These are phyloP conservation scores for Promerops cafer DNA, from an alignment of 2,113 vertebrate species.

Conservation along the genomic window DNA sequence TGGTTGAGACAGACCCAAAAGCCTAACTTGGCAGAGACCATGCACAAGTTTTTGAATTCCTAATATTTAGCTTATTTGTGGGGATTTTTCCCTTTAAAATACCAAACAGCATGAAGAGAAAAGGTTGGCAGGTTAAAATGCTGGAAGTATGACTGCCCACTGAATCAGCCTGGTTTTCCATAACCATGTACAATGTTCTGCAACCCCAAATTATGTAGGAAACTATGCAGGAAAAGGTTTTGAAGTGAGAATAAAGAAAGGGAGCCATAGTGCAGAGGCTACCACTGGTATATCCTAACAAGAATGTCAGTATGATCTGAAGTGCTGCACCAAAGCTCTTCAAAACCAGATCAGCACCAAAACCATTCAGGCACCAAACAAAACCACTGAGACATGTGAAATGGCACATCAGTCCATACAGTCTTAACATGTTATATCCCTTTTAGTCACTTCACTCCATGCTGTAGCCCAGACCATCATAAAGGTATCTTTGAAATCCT, in stretches of 20 bases:
- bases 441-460: background rate
- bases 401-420: background rate
- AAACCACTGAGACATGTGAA: background rate
- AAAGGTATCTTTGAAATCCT: background rate
- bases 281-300: accelerated
- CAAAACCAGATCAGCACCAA: background rate
- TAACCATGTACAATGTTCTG: background rate
- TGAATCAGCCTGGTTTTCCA: background rate
- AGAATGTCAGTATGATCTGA: background rate
- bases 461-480: background rate
- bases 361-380: background rate
- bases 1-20: background rate
- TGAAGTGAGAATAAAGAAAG: background rate
- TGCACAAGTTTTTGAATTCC: background rate
- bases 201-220: background rate
- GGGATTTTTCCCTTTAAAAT: background rate
- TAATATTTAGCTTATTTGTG: background rate
- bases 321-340: background rate
- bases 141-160: background rate
- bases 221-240: background rate
- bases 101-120: background rate
- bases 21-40: background rate
- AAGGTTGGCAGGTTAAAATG: background rate
- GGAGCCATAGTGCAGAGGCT: accelerated
- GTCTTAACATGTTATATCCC: background rate